Evolutionary conservation across 2,888 invertebrate species (phyloP), one percentile per base, ranked within the genome.

Genomic region (Mimumesa dahlbomi): DNA sequence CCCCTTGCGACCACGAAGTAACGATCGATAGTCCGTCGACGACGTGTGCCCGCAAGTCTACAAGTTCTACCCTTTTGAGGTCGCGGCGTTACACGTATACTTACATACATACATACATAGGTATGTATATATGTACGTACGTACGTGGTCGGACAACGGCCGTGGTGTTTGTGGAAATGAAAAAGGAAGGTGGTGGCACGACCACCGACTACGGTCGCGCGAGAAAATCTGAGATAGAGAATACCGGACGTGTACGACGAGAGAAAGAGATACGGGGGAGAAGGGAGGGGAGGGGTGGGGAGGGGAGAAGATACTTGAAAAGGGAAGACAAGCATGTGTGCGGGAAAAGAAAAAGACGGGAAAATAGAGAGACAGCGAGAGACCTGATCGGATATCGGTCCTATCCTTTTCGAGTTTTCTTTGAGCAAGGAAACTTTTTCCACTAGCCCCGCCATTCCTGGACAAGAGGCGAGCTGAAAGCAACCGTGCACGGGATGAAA

Each of bases 21-120:
- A 49, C 42, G 59, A 73, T 73, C 72, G 73, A 72, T 73, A 66
- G 43, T 14, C n/a, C n/a, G n/a, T n/a, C 43, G 58, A 53, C 71
- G 65, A 56, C 61, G 62, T 45, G 61, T 54, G 61, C 29, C 40
- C 49, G 57, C 57, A 25, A 36, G 70, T 69, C 63, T 46, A 31
- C 59, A 43, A 69, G 63, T 62, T 66, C 58, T 45, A 46, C 62
- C 62, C 57, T 62, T 72, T 70, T 56, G 52, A 59, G 70, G 70
- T 64, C 71, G 62, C 31, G 49, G 50, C 31, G n/a, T 57, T 57
- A 48, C 57, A 67, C 66, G 57, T n/a, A n/a, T n/a, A n/a, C n/a
- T n/a, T n/a, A n/a, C n/a, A n/a, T n/a, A n/a, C n/a, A n/a, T n/a
- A n/a, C n/a, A n/a, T n/a, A n/a, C n/a, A n/a, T n/a, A n/a, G n/a